phyloP scores from a whole-genome alignment of 1,140 invertebrate species.

The Trichonephila clavipes region DNA sequence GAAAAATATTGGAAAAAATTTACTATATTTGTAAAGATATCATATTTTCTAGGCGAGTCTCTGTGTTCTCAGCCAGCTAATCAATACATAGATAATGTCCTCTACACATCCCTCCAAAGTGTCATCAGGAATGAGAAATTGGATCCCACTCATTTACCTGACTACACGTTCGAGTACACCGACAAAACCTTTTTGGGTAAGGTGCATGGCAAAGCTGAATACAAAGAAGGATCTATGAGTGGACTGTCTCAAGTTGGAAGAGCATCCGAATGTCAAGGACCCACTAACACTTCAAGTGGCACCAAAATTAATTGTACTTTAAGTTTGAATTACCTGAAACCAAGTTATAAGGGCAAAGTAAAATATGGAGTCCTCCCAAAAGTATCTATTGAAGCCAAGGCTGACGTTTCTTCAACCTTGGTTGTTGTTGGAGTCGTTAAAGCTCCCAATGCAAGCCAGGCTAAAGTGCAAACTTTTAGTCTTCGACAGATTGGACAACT shows the following conservation, averaged over 20 bases:
- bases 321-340: conserved; percentile 32
- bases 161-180: conserved; percentile 48
- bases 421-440: conserved; percentile 28
- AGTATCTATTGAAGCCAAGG: conserved; percentile 53
- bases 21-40: background rate
- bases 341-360: conserved; percentile 60
- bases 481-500: background rate
- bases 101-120: conserved; percentile 43
- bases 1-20: too few species aligned
- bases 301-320: conserved; percentile 64
- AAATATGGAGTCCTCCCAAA: conserved; percentile 67
- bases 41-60: conserved; percentile 53
- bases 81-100: conserved; percentile 56
- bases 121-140: conserved; percentile 35
- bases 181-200: conserved; percentile 63
- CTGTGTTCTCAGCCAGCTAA: conserved; percentile 9
- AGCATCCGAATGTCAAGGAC: conserved; percentile 43
- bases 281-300: background rate
- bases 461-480: background rate
- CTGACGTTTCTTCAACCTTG: background rate
- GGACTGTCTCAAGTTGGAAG: conserved; percentile 52
- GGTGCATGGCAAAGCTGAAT: conserved; percentile 64
- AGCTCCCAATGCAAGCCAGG: background rate
- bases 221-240: conserved; percentile 58
- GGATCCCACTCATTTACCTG: conserved; percentile 42